Conservation (phyloP, 2,888 invertebrate genomes). For the Dermolepida albohirtum region DNA sequence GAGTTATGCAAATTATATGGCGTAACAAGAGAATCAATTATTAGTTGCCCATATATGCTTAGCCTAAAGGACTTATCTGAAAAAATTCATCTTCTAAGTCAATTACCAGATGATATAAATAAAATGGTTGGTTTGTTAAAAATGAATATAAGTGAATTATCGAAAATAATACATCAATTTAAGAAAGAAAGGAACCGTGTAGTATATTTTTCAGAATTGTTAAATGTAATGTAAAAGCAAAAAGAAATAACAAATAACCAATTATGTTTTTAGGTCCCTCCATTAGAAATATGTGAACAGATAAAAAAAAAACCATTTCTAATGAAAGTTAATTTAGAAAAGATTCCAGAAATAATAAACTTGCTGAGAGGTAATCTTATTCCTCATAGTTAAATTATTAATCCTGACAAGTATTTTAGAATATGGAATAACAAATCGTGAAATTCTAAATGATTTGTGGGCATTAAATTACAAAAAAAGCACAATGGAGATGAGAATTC, state of each 20-base stretch:
- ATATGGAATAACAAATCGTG: conserved; percentile 46
- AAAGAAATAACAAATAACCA: background rate
- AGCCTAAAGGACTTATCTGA: conserved; percentile 48
- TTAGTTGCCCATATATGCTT: conserved; percentile 56
- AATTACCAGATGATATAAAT: conserved; percentile 54
- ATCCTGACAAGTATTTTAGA: conserved; percentile 8
- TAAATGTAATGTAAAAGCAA: conserved; percentile 49
- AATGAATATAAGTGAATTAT: conserved; percentile 46
- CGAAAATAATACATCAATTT: conserved; percentile 47
- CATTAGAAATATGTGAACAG: conserved; percentile 51
- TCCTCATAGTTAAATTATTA: conserved; percentile 3
- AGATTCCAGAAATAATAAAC: conserved; percentile 18
- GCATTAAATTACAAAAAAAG: conserved; percentile 61
- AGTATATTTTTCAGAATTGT: conserved; percentile 48
- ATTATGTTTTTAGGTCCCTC: conserved; percentile 52
- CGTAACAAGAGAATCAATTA: conserved; percentile 50
- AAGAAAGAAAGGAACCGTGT: conserved; percentile 47
- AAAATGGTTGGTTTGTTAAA: conserved; percentile 52
- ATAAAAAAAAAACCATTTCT: conserved; percentile 49
- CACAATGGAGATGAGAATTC: conserved; percentile 58
- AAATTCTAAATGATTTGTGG: conserved; percentile 65
- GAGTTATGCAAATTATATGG: conserved; percentile 50
- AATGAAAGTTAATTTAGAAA: conserved; percentile 44
- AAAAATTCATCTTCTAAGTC: conserved; percentile 54
- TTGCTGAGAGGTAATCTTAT: conserved; percentile 46